These are phyloP conservation scores for Coronaproctus castanopsis DNA, from an alignment of 2,888 invertebrate species.

Conservation along the genomic window DNA sequence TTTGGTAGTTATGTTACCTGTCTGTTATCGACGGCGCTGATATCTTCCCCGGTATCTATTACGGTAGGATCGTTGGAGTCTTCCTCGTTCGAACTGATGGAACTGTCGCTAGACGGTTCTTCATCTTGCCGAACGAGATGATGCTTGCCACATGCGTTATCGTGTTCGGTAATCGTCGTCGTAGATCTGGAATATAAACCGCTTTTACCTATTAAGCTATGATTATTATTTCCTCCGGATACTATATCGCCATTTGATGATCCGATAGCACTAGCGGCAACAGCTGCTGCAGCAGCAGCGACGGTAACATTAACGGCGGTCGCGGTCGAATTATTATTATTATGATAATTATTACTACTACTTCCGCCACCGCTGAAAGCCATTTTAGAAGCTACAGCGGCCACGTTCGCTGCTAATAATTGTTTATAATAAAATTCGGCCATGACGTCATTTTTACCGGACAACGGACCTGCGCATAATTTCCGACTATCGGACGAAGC, in stretches of 20 bases:
- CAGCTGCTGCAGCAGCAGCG: not conserved
- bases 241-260: too few relatives aligned
- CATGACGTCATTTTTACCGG: conserved; percentile 5
- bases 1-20: too few relatives aligned
- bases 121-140: too few relatives aligned
- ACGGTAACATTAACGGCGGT: not conserved
- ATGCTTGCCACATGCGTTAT: too few relatives aligned
- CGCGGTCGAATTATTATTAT: conserved; percentile 7
- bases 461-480: not conserved
- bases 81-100: not conserved
- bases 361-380: conserved; percentile 4
- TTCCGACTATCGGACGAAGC: not conserved
- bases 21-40: too few relatives aligned
- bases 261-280: conserved; percentile 7
- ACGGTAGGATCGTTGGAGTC: not conserved
- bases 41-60: too few relatives aligned
- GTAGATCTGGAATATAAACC: too few relatives aligned
- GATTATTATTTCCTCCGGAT: too few relatives aligned
- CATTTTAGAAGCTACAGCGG: conserved; percentile 10
- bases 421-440: conserved; percentile 22
- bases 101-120: not conserved
- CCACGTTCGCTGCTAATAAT: conserved; percentile 21
- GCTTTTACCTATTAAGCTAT: too few relatives aligned
- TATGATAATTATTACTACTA: too few relatives aligned
- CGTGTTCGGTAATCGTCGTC: too few relatives aligned